Evolutionary conservation across 2,888 invertebrate genomes (phyloP), one percentile per base, ranked within the genome.

Genomic region (Netelia inedita): DNA sequence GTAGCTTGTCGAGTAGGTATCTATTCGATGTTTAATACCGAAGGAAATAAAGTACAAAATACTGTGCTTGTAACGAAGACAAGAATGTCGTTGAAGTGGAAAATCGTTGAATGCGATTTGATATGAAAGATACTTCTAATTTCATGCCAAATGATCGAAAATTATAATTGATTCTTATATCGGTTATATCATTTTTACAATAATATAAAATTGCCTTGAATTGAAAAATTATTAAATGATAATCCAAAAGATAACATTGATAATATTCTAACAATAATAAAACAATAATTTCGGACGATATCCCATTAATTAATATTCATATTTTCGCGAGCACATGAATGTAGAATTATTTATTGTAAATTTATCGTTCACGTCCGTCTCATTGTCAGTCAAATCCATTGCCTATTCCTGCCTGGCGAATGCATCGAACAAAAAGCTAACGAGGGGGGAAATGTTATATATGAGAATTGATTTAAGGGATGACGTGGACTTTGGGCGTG

Each of bases 381-480:
- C 14, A 2, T 41, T 41, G 3, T 41, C 41, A 46, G 9, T 46
- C 14, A 0, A 46, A 14, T 46, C 2, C 1, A 46, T 2, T 14
- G 10, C 14, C 10, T 3, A 23, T 6, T 21, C 9, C 2, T 10
- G 65, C 16, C 41, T 6, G 11, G 2, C 9, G 21, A 11, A 65
- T 2, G 35, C 19, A 41, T 55, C 16, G 16, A 74, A 19, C 3
- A n/a, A 65, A 66, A 75, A 66, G 2, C 50, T 10, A 35, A 57
- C 35, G 53, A 14, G 0, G 35, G 11, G 0, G 65, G 53, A 66
- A 75, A 66, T 55, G 11, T 55, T 35, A 41, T 35, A 14, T 14
- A 19, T 21, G 55, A 41, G n/a, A 14, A 71, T 46, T 46, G 16
- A 75, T 19, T 75, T 14, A n/a, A 66, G 55, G 55, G 55, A 41